phyloP scores from a whole-genome alignment of 2,888 invertebrate genomes.

The Drosophila nr. fundita region DNA sequence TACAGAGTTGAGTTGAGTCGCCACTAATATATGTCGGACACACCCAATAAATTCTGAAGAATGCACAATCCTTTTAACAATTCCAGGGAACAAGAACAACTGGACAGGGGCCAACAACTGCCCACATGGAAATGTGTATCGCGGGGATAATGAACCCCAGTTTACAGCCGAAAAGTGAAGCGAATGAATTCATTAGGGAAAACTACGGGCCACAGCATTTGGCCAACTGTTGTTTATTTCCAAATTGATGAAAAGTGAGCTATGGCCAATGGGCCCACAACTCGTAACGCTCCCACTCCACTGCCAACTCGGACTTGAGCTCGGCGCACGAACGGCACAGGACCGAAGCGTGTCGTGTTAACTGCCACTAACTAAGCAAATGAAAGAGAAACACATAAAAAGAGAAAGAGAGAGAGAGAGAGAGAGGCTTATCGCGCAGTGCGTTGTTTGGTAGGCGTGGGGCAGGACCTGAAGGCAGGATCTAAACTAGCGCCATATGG shows the following conservation, averaged over 20 bases:
- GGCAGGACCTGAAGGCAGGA: slow-evolving; percentile 30
- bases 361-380: slow-evolving; percentile 79
- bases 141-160: slow-evolving; percentile 75
- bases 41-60: slow-evolving; percentile 78
- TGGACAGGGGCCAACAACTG: slow-evolving; percentile 50
- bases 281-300: slow-evolving; percentile 19
- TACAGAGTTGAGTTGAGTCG: slow-evolving; percentile 17
- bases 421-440: slow-evolving; percentile 24
- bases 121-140: slow-evolving; percentile 41
- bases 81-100: slow-evolving; percentile 34
- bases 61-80: slow-evolving; percentile 73
- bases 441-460: slow-evolving; percentile 53
- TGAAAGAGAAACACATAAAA: neutral
- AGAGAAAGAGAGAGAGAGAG: neutral
- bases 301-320: slow-evolving; percentile 1
- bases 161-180: slow-evolving; percentile 73
- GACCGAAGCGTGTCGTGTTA: slow-evolving; percentile 82
- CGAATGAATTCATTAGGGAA: slow-evolving; percentile 80
- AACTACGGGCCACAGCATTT: slow-evolving; percentile 55
- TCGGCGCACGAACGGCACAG: slow-evolving; percentile 70
- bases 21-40: slow-evolving; percentile 72
- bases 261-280: slow-evolving; percentile 32
- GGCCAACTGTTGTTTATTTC: slow-evolving; percentile 68
- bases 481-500: slow-evolving; percentile 67
- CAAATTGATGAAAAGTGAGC: slow-evolving; percentile 70